A percentile compares a stretch with the other conserved stretches of the same genome.
These are phyloP conservation scores for Falco cherrug DNA, from an alignment of 2,797 vertebrate species.

Conservation along the genomic window DNA sequence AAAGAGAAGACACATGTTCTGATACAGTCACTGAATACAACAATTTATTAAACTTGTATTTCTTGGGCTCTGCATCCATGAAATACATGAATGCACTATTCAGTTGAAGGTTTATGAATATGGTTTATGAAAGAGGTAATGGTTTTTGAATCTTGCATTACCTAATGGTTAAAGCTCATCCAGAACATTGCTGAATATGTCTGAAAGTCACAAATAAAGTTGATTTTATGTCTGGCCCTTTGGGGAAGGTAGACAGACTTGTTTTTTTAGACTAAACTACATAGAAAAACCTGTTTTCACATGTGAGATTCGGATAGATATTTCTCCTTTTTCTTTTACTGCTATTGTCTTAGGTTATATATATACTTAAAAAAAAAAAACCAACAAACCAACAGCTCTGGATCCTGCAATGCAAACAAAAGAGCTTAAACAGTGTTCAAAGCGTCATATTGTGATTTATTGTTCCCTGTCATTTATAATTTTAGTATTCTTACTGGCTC, in stretches of 20 bases:
- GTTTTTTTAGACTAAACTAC: neutral
- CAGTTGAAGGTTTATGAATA: neutral
- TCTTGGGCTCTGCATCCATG: neutral
- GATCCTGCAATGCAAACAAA: neutral
- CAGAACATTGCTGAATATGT: neutral
- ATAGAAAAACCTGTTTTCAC: slow-evolving; percentile 15
- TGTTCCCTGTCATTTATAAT: neutral
- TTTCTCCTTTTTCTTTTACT: neutral
- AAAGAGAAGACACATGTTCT: neutral
- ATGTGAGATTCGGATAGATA: neutral
- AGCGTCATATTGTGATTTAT: neutral
- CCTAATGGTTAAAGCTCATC: neutral
- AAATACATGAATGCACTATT: neutral
- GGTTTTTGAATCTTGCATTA: neutral
- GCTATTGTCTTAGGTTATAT: neutral
- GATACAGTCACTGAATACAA: neutral
- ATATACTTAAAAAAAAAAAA: neutral
- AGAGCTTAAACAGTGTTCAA: neutral
- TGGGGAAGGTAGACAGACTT: neutral
- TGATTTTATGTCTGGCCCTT: neutral
- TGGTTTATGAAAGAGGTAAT: neutral
- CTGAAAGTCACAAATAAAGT: neutral
- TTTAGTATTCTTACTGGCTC: neutral
- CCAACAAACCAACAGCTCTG: neutral
- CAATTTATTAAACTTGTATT: neutral